These are phyloP conservation scores for Melospiza georgiana DNA, from an alignment of 2,113 vertebrate species.

Conservation along the genomic window DNA sequence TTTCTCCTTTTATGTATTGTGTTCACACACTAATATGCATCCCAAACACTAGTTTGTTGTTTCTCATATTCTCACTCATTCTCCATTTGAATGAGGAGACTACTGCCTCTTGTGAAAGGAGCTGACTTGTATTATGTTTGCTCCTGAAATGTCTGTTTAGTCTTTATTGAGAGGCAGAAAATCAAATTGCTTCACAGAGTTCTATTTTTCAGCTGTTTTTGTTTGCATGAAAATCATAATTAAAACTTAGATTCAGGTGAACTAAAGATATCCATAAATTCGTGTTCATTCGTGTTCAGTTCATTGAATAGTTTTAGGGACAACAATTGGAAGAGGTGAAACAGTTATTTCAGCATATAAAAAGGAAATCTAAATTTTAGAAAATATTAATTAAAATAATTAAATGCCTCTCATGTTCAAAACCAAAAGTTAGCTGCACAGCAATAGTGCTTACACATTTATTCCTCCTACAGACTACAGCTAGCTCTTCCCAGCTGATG, in stretches of 20 bases:
- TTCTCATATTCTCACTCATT: background rate
- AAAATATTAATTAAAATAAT: background rate
- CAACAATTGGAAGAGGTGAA: background rate
- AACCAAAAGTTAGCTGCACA: background rate
- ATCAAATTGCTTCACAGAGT: background rate
- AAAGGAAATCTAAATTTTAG: background rate
- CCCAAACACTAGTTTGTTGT: background rate
- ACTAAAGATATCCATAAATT: background rate
- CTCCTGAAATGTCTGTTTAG: background rate
- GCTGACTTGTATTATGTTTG: background rate
- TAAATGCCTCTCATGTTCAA: background rate
- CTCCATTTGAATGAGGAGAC: background rate
- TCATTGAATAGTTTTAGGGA: background rate
- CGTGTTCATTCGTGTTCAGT: rapidly evolving
- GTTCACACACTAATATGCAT: background rate
- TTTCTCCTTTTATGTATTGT: background rate
- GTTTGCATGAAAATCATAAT: background rate
- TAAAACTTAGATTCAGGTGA: background rate
- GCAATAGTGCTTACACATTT: background rate
- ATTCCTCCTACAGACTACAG: background rate
- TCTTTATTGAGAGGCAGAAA: background rate
- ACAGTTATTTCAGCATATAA: background rate
- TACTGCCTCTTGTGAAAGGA: background rate
- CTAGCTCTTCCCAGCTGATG: background rate
- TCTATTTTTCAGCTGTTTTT: background rate